phyloP scores from a whole-genome alignment of 2,888 invertebrate genomes.

The Balanococcus diminutus region DNA sequence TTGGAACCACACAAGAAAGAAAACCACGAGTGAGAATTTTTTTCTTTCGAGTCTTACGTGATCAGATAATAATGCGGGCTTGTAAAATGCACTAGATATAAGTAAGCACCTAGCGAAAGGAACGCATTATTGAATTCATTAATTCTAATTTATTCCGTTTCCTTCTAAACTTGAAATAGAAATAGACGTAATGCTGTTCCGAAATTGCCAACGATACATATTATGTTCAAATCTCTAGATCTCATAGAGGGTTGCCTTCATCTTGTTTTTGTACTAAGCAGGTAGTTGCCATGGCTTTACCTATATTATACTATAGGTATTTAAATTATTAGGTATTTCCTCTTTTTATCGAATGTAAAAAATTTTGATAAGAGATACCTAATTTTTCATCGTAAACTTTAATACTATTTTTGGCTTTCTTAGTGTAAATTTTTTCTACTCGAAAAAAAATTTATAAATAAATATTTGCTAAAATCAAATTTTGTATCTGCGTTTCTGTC shows the following conservation, averaged over 20 bases:
- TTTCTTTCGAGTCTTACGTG: not conserved
- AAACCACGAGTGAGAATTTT: not conserved
- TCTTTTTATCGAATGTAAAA: not conserved
- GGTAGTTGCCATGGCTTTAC: not conserved
- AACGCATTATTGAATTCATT: not conserved
- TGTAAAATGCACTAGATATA: not conserved
- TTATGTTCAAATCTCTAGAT: not conserved
- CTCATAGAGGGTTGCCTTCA: not conserved
- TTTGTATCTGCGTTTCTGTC: not conserved
- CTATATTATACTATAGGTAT: too few species aligned
- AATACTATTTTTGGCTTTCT: too few species aligned
- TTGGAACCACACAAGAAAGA: not conserved
- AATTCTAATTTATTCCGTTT: not conserved
- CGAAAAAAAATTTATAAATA: not conserved
- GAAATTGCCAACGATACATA: not conserved
- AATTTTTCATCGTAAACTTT: too few species aligned
- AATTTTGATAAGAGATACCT: too few species aligned
- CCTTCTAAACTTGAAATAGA: slow-evolving; percentile 13
- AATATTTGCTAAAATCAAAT: not conserved
- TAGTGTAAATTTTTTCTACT: too few species aligned
- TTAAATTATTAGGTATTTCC: not conserved
- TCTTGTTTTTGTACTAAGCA: not conserved
- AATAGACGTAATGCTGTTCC: not conserved
- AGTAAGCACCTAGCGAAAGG: not conserved
- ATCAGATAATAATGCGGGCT: slow-evolving; percentile 13